Base-by-base conservation (phyloP, 2,888 invertebrate genomes). In the Caenorhabditis zanzibari region DNA sequence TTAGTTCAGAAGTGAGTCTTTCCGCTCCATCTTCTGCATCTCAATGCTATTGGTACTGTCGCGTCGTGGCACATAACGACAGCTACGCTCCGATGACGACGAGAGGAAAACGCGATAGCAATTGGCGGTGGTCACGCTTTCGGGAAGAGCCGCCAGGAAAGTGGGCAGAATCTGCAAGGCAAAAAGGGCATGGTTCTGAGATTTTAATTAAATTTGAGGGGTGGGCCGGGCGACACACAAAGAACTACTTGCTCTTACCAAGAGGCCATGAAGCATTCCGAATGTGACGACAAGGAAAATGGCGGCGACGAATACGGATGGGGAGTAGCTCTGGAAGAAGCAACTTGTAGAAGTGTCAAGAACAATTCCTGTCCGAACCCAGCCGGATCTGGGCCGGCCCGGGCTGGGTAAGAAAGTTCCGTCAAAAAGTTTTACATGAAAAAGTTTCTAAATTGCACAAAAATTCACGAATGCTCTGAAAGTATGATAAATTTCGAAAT, bases 291-390 rank as follows among this genome's bases (percentile, higher is more conserved):
- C 91, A 59, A 92, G 84, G 81, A 89, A 90, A 64, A 92, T 90
- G 10, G 92, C 89, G 28, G 86, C 86, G 12, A 92, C 89, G 85
- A 92, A 92, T 47, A 92, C 92, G 19, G 86, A 86, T 52, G 92
- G 89, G 19, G 91, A 87, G 76, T 92, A 91, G 69, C 88, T 86
- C 86, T 88, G 83, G 7, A 84, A 16, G 26, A n/a, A n/a, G 19
- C 9, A 69, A 69, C 38, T 44, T 44, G 4, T 44, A 14, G 0
- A 0, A 2, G 44, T n/a, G n/a, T n/a, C n/a, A n/a, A n/a, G n/a
- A n/a, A n/a, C n/a, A n/a, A n/a, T n/a, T n/a, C n/a, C n/a, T n/a
- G n/a, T n/a, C n/a, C n/a, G n/a, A n/a, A n/a, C n/a, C n/a, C n/a
- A n/a, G n/a, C n/a, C n/a, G n/a, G n/a, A n/a, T n/a, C n/a, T n/a